A percentile compares a stretch with the other conserved stretches of the same genome.
These are phyloP conservation scores for Gorsachius magnificus DNA, from an alignment of 2,797 vertebrate genomes.

Conservation along the genomic window DNA sequence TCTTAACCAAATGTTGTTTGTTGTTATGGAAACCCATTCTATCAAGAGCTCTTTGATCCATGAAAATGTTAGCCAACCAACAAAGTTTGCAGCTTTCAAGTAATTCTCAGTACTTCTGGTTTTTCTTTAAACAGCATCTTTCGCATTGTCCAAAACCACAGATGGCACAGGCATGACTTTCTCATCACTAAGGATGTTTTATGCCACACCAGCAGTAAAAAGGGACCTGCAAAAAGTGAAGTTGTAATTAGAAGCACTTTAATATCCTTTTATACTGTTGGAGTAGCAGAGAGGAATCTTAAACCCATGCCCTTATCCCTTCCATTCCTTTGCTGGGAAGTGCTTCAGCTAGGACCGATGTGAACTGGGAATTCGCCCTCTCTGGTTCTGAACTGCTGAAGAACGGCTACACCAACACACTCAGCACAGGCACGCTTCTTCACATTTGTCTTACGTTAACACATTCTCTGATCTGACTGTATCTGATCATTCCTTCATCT, in stretches of 20 bases:
- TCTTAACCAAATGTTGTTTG: not conserved
- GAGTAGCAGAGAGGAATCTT: not conserved
- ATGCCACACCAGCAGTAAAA: not conserved
- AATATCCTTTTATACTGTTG: not conserved
- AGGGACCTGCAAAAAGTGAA: not conserved
- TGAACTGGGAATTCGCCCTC: not conserved
- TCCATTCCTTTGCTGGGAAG: not conserved
- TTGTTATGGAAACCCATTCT: not conserved
- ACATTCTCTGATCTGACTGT: conserved; percentile 42
- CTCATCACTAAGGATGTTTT: not conserved
- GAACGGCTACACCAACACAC: not conserved
- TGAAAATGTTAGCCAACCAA: not conserved
- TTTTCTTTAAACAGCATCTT: not conserved
- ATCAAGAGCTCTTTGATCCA: not conserved
- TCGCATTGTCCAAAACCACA: not conserved
- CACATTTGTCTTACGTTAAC: conserved; percentile 18
- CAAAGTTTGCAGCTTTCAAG: not conserved
- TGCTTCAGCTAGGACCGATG: not conserved
- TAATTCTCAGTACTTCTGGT: not conserved
- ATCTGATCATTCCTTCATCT: conserved; percentile 63
- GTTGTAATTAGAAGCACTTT: not conserved
- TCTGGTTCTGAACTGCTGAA: not conserved
- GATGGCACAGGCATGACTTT: not conserved
- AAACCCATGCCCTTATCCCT: not conserved
- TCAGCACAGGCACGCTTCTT: not conserved